Evolutionary conservation across 2,797 vertebrate genomes (phyloP), one percentile per base, ranked within the genome.

Genomic region (Takifugu rubripes): DNA sequence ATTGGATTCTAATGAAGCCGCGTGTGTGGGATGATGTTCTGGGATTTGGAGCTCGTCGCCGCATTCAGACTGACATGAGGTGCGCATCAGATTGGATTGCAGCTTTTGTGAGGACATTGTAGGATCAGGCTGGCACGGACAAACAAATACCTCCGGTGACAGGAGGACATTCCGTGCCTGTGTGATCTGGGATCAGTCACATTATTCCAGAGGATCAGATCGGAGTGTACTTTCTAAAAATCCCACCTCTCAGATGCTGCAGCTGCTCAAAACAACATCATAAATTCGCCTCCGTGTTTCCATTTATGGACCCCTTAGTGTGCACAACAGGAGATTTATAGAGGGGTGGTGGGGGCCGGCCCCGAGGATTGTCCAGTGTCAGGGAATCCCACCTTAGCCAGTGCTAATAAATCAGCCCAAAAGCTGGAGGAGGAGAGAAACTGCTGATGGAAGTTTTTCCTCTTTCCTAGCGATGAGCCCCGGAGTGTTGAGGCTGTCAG

Each of bases 361-460:
- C 70, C 59, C 68, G 69, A 83, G 81, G 78, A 81, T 53, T 61
- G 72, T 74, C 79, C 75, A 33, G 70, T 48, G 25, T 75, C 76
- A 83, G 86, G 83, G 87, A 89, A 87, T 86, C 87, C 87, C 86
- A 66, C 64, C 49, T 68, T 81, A 73, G 74, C 67, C 51, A 9
- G 14, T 71, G 69, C 80, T 73, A 78, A 87, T 90, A 87, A 87
- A 88, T 89, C 84, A 88, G 72, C 56, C 56, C 58, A 73, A 74
- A 79, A 83, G 78, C 78, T 69, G 78, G 72, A 83, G 85, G 81
- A 80, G 44, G n/a, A 46, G 44, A 75, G 12, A 86, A 89, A 87
- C 59, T 71, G 86, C 85, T 89, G 85, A 88, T 80, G 78, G 81
- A 75, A 78, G 82, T 75, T 12, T 88, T 90, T 83, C 78, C 79